Percentiles rank a stretch among this genome's conserved stretches.
Evolutionary conservation across 2,113 vertebrate genomes (phyloP).

Genomic region (Enhydra lutris): DNA sequence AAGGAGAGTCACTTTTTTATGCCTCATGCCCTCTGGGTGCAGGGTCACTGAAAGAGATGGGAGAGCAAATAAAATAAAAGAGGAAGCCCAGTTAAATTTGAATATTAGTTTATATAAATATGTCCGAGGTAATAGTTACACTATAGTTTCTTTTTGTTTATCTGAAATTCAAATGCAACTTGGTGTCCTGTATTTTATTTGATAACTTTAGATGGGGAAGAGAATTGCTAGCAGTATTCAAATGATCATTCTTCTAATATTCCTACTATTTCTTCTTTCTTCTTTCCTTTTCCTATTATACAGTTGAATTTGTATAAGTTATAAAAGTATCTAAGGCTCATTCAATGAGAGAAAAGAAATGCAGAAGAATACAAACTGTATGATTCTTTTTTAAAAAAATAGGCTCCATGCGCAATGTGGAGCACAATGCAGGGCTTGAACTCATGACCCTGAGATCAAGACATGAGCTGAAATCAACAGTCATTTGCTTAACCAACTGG

Average conservation of each 20-base stretch:
- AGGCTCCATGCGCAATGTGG: not conserved
- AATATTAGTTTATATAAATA: not conserved
- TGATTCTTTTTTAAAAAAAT: not conserved
- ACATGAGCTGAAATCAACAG: not conserved
- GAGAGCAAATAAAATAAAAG: not conserved
- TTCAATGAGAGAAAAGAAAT: not conserved
- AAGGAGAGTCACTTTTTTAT: not conserved
- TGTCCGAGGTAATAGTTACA: not conserved
- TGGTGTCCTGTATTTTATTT: conserved; percentile 3
- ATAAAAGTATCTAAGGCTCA: not conserved
- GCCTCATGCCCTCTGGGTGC: not conserved
- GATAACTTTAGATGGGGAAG: not conserved
- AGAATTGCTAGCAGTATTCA: not conserved
- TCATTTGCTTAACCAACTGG: not conserved
- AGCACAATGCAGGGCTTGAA: not conserved
- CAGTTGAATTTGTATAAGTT: not conserved
- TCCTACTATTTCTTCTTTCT: not conserved
- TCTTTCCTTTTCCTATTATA: not conserved
- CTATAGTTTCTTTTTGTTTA: not conserved
- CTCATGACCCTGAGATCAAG: not conserved
- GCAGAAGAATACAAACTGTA: not conserved
- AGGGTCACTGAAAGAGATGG: not conserved
- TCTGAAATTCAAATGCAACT: not conserved
- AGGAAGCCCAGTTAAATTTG: not conserved
- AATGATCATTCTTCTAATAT: not conserved